These are phyloP conservation scores for Oplegnathus fasciatus DNA, from an alignment of 2,113 vertebrate genomes.

Conservation along the genomic window DNA sequence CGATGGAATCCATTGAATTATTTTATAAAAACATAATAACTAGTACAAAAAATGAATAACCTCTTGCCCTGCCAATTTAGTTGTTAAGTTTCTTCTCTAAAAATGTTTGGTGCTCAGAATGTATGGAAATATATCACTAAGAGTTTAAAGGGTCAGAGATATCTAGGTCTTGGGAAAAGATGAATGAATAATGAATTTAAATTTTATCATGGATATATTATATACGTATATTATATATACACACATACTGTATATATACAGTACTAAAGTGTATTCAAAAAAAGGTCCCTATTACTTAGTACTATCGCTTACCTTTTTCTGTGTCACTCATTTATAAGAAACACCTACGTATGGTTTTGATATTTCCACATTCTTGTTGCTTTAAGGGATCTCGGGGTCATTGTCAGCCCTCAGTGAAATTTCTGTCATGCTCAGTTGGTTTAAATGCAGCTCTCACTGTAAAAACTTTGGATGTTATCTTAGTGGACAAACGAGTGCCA, in stretches of 20 bases:
- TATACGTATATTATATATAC: too few relatives aligned
- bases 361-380: neutral
- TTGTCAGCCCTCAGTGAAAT: neutral
- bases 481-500: conserved; percentile 8
- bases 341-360: neutral
- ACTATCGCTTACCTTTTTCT: neutral
- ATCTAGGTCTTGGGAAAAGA: neutral
- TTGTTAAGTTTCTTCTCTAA: too few relatives aligned
- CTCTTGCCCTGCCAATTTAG: neutral
- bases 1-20: neutral
- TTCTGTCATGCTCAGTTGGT: conserved; percentile 21
- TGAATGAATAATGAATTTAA: neutral
- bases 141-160: neutral
- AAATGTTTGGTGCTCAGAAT: neutral
- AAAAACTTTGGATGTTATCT: conserved; percentile 9
- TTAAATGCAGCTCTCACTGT: neutral
- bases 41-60: neutral
- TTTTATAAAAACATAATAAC: neutral
- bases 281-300: too few relatives aligned
- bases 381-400: neutral
- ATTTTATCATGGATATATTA: too few relatives aligned
- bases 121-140: neutral
- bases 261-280: neutral
- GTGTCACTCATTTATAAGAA: neutral
- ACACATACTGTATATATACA: neutral